Base-by-base conservation (phyloP, 2,888 invertebrate species). In the Sesia apiformis region DNA sequence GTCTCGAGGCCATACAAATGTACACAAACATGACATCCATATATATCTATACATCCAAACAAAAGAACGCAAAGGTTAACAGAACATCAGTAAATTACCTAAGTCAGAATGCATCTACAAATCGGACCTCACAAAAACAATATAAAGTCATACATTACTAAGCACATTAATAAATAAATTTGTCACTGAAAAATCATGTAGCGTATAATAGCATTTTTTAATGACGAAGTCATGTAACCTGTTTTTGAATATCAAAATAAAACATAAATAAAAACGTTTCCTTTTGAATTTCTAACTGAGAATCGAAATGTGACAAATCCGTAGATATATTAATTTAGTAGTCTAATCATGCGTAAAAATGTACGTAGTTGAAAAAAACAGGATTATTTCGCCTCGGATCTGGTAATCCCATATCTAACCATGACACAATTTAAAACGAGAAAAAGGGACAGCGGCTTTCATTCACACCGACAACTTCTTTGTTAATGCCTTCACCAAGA, bases 401-500 rank as follows among this genome's bases (percentile, higher is more conserved):
- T 67, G 72, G 78, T 81, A 84, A 84, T 84, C 80, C 78, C 67
- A 65, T 67, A 69, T 72, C 71, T 70, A 75, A 73, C 76, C 67
- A 65, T 74, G 65, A 76, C 75, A 74, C 72, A 66, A 60, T 56
- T 49, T 38, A 81, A 82, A 72, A 74, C 72, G 70, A 72, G 70
- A 64, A 71, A 75, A 67, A 70, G 74, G 69, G 74, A 77, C 65
- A 69, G 69, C 64, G 66, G 62, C 66, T 70, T 75, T 74, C 80
- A 84, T 86, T 85, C 81, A 86, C 76, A 76, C 74, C 69, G 67
- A 74, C 75, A 72, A 64, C 64, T 66, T 66, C 65, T 79, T 87
- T 84, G 84, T 84, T 63, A 52, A 46, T n/a, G 38, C 38, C 38
- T 38, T 51, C 43, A 40, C 55, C 55, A 55, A 40, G 5, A 40